Evolutionary conservation across 1,140 invertebrate genomes (phyloP), one percentile per base, ranked within the genome.

Genomic region (Lepidotrigona ventralis): DNA sequence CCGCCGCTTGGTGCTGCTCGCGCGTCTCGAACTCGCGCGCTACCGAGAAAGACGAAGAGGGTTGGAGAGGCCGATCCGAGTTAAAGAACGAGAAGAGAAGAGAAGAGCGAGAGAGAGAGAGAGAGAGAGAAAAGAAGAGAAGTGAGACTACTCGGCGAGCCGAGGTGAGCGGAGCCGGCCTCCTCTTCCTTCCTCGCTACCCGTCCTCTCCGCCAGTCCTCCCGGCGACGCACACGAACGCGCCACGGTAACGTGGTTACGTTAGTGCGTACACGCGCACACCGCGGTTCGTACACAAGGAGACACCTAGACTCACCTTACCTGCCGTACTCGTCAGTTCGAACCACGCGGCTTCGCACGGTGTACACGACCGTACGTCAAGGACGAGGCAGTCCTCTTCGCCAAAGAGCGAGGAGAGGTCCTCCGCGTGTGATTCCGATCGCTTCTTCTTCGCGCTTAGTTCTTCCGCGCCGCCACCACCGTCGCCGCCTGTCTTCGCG

Each of bases 261-360:
- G 80, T 83, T 83, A 23, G 74, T 80, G 80, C 78, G 56, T 77
- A 63, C 82, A 83, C 86, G 79, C 71, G 70, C 85, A 64, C 74
- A 63, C n/a, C 53, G 66, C 74, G 64, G 21, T 12, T 54, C 80
- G 74, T 83, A 86, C 85, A 76, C 70, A 72, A 68, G 66, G 89
- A 90, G 89, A 89, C 90, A 92, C 91, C 91, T 91, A 92, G 89
- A 91, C 88, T 88, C 90, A 90, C 89, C 89, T 88, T 90, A 89
- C 77, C 77, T 80, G 83, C 83, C 73, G 79, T 89, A 89, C 90
- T 90, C 92, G 90, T 93, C 93, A 94, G 93, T 94, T 88, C 91
- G 88, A 92, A 94, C 91, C 93, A 93, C 93, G 93, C 93, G 93
- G 92, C 93, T 91, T 84, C 90, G 90, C 90, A 92, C 92, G 93